Base-by-base conservation (phyloP, 2,113 vertebrate species). In the Ophthalmolycus amberensis region DNA sequence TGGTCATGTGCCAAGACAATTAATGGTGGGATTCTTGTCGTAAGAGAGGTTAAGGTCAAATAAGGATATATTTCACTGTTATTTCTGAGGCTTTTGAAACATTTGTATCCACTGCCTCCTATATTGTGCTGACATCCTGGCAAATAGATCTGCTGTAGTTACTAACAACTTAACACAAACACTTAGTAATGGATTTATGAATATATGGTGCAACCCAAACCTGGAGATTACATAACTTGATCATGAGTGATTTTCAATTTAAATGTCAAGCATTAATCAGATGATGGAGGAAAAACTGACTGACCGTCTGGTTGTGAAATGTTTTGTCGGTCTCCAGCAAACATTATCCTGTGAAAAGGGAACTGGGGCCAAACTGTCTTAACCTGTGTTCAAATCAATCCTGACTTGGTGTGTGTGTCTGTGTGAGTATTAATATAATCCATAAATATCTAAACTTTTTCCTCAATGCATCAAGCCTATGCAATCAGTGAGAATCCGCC, bases 1-100 rank as follows among this genome's bases (percentile, higher is more conserved):
- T 70, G 25, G 18, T 77, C 29, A 38, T 38, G n/a, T 25, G 25
- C 44, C 29, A 63, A 42, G 16, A n/a, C 4, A 34, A 12, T 48
- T 42, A 65, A 66, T 60, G 9, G 3, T 52, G 18, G 56, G 40
- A 54, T 37, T 56, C 7, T 64, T 70, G 22, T 46, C 0, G 7
- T 71, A 2, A 52, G 46, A 65, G 54, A 82, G 25, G 9, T 27
- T 50, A 14, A 40, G 27, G 32, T 79, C 22, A 9, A 11, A 60
- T 29, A 52, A 42, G 9, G 32, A 68, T 18, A 58, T 29, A 5
- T 54, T 40, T 42, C 1, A 6, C 11, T 27, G 1, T 65, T 37
- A 14, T 72, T 77, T 20, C 11, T 7, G 15, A 83, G 37, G 29
- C 1, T 40, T 82, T 71, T 58, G 14, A 54, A 65, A 70, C 3